phyloP scores from a whole-genome alignment of 2,888 invertebrate species.

The Lamellibrachia satsuma region DNA sequence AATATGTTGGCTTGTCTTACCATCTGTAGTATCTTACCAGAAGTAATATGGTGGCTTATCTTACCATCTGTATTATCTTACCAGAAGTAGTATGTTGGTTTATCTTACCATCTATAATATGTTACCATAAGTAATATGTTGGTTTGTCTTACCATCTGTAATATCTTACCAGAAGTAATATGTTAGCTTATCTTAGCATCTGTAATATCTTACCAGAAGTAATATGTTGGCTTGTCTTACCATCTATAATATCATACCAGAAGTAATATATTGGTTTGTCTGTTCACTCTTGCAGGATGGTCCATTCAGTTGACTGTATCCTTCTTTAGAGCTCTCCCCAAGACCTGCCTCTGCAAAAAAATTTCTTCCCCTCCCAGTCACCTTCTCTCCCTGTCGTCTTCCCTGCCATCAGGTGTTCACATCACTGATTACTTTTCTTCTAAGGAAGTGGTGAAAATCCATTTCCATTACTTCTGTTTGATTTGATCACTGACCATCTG shows the following conservation, averaged over 20 bases:
- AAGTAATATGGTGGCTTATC: no score
- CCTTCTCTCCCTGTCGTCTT: neutral
- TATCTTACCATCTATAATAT: no score
- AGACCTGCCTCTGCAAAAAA: neutral
- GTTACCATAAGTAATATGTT: no score
- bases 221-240: no score
- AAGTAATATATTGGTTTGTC: neutral
- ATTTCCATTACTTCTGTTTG: neutral
- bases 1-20: no score
- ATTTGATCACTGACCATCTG: neutral
- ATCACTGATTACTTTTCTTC: neutral
- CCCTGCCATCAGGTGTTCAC: neutral
- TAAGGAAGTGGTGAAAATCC: neutral
- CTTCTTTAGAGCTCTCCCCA: neutral
- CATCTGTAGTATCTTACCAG: no score
- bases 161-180: no score
- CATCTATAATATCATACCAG: neutral
- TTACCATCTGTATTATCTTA: no score
- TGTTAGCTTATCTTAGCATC: no score
- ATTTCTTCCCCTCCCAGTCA: neutral
- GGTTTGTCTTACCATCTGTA: no score
- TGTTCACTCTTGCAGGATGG: neutral
- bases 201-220: no score
- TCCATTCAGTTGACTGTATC: neutral
- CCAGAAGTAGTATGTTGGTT: no score